Evolutionary conservation across 2,888 invertebrate species (phyloP), one percentile per base, ranked within the genome.

Genomic region (Chrysolina oricalcia): DNA sequence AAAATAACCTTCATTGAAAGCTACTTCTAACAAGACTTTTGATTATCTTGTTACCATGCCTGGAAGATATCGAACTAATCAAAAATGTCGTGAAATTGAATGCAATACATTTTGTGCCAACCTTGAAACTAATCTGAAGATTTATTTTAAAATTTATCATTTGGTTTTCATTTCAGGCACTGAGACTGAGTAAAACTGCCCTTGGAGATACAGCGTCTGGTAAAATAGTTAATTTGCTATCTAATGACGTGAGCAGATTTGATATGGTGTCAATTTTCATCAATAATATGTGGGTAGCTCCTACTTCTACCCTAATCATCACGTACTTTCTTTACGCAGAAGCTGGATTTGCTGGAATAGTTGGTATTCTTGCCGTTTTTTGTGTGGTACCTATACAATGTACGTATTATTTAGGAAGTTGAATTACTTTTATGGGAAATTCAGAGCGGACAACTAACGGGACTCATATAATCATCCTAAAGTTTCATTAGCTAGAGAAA

Each of bases 161-260:
- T 70, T 70, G 6, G 6, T 6, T 35, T n/a, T 56, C n/a, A 21
- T 59, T 50, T 13, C 87, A 96, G 95, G 90, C 94, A 0, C 89
- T 96, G 13, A 91, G 91, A 8, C 87, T 96, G 43, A 95, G 94
- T 83, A 91, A 93, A 81, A 91, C 92, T 0, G 93, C 94, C 0
- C 88, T 95, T 50, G 92, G 92, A 1, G 91, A 93, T 84, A 94
- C 95, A 0, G 93, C 97, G 0, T 94, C 95, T 0, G 98, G 98
- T 0, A 97, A 98, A 88, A 93, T 98, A 70, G 95, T 98, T 15
- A 98, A 98, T 89, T 90, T 98, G 5, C 91, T 98, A 70, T 97
- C 98, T 6, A 98, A 98, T 85, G 98, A 98, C 88, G 97, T 98
- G 11, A 95, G 94, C 87, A 93, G 98, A 53, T 95, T 98, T 85